phyloP scores from a whole-genome alignment of 2,113 vertebrate species.

The Meles meles region DNA sequence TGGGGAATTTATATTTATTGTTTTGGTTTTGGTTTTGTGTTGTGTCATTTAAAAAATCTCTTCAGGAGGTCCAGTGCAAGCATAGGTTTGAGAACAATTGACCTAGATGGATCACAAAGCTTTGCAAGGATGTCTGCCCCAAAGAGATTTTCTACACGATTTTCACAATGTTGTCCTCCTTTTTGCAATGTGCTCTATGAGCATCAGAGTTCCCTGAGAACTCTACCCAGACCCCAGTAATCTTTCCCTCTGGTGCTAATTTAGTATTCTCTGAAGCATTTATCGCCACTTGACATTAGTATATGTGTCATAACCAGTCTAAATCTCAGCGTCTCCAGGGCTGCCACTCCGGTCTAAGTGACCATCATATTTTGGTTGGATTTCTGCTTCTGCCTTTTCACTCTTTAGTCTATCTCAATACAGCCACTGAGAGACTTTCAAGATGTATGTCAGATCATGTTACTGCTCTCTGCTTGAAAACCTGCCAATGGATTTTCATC shows the following conservation, averaged over 20 bases:
- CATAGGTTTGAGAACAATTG: neutral
- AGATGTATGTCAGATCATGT: neutral
- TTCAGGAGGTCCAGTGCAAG: neutral
- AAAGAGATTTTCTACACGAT: neutral
- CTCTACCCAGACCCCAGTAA: neutral
- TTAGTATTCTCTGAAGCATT: neutral
- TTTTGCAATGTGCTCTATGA: neutral
- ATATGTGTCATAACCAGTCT: neutral
- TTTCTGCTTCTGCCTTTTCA: neutral
- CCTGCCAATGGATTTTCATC: neutral
- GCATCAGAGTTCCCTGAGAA: neutral
- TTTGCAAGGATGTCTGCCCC: neutral
- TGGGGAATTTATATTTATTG: neutral
- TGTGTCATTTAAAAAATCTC: neutral
- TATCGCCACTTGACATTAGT: neutral
- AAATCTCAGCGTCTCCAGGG: neutral
- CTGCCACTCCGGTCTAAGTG: neutral
- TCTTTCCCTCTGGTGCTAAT: neutral
- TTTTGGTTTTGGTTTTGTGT: neutral
- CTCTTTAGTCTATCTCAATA: neutral
- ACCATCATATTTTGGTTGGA: neutral
- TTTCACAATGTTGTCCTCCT: neutral
- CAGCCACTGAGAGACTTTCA: neutral
- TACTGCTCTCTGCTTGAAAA: neutral
- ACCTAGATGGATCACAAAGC: neutral